A percentile compares a stretch with the other conserved stretches of the same genome.
Conservation (phyloP, 2,113 vertebrate genomes). For the Anarhynchus alexandrinus region DNA sequence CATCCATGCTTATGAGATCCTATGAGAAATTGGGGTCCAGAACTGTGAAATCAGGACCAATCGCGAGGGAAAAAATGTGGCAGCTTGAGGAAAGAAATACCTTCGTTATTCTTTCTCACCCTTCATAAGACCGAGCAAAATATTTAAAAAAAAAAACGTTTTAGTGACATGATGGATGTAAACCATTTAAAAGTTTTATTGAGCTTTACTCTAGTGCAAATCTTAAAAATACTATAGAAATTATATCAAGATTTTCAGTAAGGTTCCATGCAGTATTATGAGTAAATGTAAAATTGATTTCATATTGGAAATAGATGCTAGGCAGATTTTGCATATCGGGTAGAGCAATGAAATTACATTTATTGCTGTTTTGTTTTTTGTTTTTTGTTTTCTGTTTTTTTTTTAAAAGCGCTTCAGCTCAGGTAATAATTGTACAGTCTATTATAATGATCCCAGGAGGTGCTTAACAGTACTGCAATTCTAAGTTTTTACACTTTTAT, state of each 20-base stretch:
- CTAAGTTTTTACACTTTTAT: conserved; percentile 64
- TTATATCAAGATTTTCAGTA: conserved; percentile 46
- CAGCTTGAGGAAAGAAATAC: neutral
- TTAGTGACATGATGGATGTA: conserved; percentile 20
- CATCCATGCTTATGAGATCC: neutral
- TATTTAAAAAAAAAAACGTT: neutral
- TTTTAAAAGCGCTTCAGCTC: neutral
- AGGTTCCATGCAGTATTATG: conserved; percentile 16
- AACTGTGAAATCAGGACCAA: neutral
- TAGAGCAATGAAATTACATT: conserved; percentile 60
- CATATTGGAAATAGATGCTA: conserved; percentile 47
- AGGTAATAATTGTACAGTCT: conserved; percentile 69
- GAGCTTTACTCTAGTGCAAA: conserved; percentile 47
- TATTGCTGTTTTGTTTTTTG: neutral
- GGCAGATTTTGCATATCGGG: conserved; percentile 48
- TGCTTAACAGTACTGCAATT: conserved; percentile 57
- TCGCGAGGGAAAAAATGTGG: neutral
- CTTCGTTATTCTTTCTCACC: neutral
- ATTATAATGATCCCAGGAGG: conserved; percentile 66
- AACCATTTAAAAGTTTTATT: conserved; percentile 52
- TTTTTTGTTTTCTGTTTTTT: neutral
- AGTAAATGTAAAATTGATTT: conserved; percentile 58
- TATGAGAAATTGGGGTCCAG: neutral
- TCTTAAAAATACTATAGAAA: conserved; percentile 61
- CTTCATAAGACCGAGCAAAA: neutral